Evolutionary conservation across 2,797 vertebrate genomes (phyloP).

Genomic region (Syncerus caffer): DNA sequence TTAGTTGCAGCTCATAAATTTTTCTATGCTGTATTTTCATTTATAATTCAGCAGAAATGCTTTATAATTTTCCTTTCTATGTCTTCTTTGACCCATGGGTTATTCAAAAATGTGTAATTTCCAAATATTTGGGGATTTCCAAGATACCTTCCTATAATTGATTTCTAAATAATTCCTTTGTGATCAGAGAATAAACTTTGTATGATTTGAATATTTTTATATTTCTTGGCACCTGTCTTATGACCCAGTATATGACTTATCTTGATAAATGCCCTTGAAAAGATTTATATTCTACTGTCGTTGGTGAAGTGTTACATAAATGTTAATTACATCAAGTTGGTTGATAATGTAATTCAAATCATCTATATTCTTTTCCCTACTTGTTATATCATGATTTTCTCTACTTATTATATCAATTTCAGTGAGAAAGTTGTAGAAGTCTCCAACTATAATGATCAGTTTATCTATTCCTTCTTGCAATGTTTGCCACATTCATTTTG

Average conservation of each 20-base stretch:
- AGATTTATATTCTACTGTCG: neutral
- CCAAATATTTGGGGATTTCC: conserved; percentile 15
- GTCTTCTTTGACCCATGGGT: conserved; percentile 15
- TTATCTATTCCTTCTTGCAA: neutral
- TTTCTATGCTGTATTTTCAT: neutral
- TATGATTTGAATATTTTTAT: neutral
- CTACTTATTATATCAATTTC: neutral
- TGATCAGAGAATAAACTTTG: neutral
- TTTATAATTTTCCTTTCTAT: conserved; percentile 25
- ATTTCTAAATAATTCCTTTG: conserved; percentile 31
- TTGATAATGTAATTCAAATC: neutral
- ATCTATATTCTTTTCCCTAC: neutral
- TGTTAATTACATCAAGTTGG: neutral
- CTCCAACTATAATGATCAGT: neutral
- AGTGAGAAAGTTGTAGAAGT: neutral
- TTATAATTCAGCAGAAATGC: conserved; percentile 7
- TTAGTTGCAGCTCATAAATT: neutral
- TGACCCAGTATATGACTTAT: neutral
- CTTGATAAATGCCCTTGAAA: conserved; percentile 25
- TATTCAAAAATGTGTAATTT: conserved; percentile 3
- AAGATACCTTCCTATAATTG: neutral
- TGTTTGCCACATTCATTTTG: neutral
- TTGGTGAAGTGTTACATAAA: neutral
- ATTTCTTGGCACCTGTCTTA: neutral
- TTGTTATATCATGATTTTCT: neutral